These are phyloP conservation scores for Cochlearius cochlearius DNA, from an alignment of 2,113 vertebrate species.

Conservation along the genomic window DNA sequence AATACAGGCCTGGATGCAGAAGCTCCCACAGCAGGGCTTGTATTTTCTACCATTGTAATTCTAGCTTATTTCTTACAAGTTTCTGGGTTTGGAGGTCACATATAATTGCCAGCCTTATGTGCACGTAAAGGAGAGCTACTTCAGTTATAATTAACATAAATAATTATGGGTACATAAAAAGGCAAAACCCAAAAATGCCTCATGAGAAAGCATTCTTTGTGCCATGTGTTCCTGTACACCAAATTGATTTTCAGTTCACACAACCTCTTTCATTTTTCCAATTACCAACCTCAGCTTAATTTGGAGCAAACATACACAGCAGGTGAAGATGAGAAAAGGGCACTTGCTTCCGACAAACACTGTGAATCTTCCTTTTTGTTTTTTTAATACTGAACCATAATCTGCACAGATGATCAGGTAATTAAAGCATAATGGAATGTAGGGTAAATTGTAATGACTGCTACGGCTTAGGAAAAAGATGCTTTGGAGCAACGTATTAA, in stretches of 20 bases:
- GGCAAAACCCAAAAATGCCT: neutral
- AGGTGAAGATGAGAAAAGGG: neutral
- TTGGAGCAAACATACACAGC: conserved; percentile 4
- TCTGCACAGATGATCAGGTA: conserved; percentile 30
- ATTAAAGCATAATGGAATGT: conserved; percentile 14
- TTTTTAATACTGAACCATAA: neutral
- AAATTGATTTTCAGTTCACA: conserved; percentile 3
- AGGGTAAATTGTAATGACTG: conserved; percentile 7
- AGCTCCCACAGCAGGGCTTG: neutral
- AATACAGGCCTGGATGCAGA: neutral
- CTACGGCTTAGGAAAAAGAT: neutral
- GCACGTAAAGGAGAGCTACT: neutral
- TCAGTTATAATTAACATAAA: neutral
- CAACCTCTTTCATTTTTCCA: neutral
- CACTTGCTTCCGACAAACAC: neutral
- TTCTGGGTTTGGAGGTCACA: neutral
- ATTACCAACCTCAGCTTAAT: neutral
- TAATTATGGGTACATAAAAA: neutral
- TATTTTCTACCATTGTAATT: neutral
- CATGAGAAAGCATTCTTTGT: neutral
- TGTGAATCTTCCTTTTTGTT: neutral
- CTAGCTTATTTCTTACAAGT: neutral
- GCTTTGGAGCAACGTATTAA: neutral
- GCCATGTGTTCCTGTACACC: neutral
- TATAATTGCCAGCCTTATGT: neutral